Evolutionary conservation across 2,113 vertebrate genomes (phyloP), one percentile per base, ranked within the genome.

Genomic region (Caloenas nicobarica): DNA sequence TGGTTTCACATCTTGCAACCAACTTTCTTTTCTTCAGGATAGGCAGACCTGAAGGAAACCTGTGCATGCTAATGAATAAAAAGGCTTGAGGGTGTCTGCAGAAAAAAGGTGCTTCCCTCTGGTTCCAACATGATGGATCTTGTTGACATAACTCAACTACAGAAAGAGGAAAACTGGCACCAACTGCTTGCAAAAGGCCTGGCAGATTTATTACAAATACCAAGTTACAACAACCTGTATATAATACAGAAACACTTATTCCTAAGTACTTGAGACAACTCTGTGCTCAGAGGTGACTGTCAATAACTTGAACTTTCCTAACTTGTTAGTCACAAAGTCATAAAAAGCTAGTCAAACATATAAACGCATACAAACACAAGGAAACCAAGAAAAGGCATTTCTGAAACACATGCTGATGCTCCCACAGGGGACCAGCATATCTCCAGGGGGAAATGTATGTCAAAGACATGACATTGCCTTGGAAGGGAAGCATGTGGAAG

Each of bases 11-110:
- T 57, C 26, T 74, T 65, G 25, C 53, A 96, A 80, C 65, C 66
- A 94, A 57, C 57, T 95, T 87, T 89, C 78, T 96, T 89, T 71
- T 16, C 81, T 50, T 76, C 44, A 81, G 56, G 74, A 50, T 84
- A 77, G 62, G 61, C 70, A 87, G 91, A 51, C 48, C 61, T 1
- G 4, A 65, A 83, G 71, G 51, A 74, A 93, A 82, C 7, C 9
- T 64, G 12, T 66, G 24, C 72, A 68, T 82, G 58, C 2, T 81
- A 90, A 93, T 26, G 42, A 78, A 69, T 38, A 57, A 54, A 87
- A 91, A 71, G 16, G 2, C 24, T 79, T 76, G 28, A 86, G 26
- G 22, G 69, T 9, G 11, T 25, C 31, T 65, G 26, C 16, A 79
- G 42, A 87, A 61, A 23, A 65, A 91, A 76, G 23, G 23, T 8